A percentile compares a stretch with the other conserved stretches of the same genome.
phyloP scores from a whole-genome alignment of 1,140 invertebrate genomes.

The Lanistes nyassanus region DNA sequence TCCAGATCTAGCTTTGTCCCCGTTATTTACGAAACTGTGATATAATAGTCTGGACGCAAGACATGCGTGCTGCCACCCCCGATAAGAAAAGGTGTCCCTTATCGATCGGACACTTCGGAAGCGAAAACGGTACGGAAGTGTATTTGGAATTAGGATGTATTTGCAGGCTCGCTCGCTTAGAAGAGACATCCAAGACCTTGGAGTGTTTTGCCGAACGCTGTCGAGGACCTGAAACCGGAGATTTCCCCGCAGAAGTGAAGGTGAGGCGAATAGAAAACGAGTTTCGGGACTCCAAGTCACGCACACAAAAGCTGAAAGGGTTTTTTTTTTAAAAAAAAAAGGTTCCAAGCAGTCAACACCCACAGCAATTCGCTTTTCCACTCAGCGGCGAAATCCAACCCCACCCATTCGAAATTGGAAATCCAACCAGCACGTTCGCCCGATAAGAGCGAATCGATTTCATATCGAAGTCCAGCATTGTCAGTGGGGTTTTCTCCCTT shows the following conservation, averaged over 20 bases:
- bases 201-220: not conserved
- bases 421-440: conserved; percentile 8
- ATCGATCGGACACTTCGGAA: not conserved
- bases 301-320: conserved; percentile 10
- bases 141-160: conserved; percentile 22
- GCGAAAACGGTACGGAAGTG: conserved; percentile 1
- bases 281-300: conserved; percentile 3
- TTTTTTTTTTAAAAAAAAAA: conserved; percentile 12
- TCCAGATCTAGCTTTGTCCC: no score
- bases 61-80: no score
- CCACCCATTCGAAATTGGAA: conserved; percentile 12
- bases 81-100: no score
- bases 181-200: not conserved
- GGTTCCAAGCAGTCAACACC: conserved; percentile 9
- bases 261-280: conserved; percentile 3
- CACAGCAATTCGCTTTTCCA: conserved; percentile 5
- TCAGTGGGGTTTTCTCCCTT: conserved; percentile 6
- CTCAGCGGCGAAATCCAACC: conserved; percentile 3
- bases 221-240: conserved; percentile 8
- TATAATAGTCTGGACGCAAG: no score
- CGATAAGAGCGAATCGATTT: conserved; percentile 8
- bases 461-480: conserved; percentile 15
- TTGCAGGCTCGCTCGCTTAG: not conserved
- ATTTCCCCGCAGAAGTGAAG: conserved; percentile 6
- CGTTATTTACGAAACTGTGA: no score